Conservation (phyloP, 2,888 invertebrate species). For the Pteria penguin region DNA sequence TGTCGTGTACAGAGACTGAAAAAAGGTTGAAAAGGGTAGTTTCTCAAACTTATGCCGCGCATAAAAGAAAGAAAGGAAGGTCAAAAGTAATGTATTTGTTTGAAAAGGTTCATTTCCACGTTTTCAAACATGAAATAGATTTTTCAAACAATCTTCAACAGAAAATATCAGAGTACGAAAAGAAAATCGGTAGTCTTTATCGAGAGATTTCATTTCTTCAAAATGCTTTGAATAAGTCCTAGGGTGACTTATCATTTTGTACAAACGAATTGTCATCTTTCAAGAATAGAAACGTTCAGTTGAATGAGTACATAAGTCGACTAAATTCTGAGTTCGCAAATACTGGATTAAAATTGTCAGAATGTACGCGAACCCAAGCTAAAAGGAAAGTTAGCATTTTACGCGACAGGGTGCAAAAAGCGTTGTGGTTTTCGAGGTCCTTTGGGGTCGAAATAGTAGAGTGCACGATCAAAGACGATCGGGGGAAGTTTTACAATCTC, state of each 20-base stretch:
- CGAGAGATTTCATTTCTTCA: background rate
- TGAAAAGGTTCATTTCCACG: background rate
- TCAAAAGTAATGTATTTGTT: background rate
- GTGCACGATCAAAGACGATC: conserved; percentile 5
- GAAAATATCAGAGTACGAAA: background rate
- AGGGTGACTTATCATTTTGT: background rate
- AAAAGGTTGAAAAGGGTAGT: no score
- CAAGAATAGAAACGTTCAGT: background rate
- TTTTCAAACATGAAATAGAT: background rate
- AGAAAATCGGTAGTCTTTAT: background rate
- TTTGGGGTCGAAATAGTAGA: conserved; percentile 14
- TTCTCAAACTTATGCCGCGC: background rate
- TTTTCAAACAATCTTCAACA: background rate
- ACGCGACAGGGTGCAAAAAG: background rate
- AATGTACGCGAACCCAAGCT: background rate
- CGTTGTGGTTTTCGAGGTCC: conserved; percentile 16
- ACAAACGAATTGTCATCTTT: background rate
- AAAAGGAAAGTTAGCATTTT: background rate
- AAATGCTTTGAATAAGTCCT: background rate
- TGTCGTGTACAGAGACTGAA: background rate
- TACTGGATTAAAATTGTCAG: background rate
- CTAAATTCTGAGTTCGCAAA: background rate
- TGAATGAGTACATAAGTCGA: background rate
- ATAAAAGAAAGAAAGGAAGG: background rate
- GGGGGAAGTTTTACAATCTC: conserved; percentile 21